A percentile compares a stretch with the other conserved stretches of the same genome.
Conservation (phyloP, 2,888 invertebrate species). For the Drosophila mettleri region DNA sequence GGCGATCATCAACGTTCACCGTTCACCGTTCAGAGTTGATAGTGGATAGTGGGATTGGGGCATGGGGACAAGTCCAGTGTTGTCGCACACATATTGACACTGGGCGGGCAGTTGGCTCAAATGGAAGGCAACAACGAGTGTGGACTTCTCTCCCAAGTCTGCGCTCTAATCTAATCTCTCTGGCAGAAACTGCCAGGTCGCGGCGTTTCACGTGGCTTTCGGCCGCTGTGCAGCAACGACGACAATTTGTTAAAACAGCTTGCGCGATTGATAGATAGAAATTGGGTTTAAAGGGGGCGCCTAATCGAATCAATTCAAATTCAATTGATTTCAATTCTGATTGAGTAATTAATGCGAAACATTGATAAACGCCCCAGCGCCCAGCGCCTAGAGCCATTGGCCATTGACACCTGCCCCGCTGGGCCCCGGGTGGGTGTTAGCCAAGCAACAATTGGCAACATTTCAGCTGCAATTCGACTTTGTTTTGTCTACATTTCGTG, state of each 20-base stretch:
- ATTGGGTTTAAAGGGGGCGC: conserved; percentile 1
- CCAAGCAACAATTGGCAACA: conserved; percentile 45
- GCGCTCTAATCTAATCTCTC: conserved; percentile 55
- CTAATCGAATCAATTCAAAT: conserved; percentile 37
- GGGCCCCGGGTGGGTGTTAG: conserved; percentile 52
- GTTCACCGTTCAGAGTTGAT: conserved; percentile 41
- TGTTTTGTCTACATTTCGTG: conserved; percentile 35
- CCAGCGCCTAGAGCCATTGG: conserved; percentile 29
- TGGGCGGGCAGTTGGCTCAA: conserved; percentile 34
- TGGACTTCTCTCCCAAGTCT: conserved; percentile 22
- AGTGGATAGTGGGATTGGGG: conserved; percentile 43
- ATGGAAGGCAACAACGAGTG: not conserved
- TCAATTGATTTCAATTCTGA: conserved; percentile 34
- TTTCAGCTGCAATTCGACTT: conserved; percentile 23
- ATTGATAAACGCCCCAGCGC: conserved; percentile 60
- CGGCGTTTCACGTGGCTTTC: conserved; percentile 67
- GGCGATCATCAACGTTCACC: conserved; percentile 43
- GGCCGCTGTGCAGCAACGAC: conserved; percentile 30
- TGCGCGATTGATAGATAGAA: not conserved
- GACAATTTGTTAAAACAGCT: conserved; percentile 20
- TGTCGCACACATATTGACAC: conserved; percentile 55
- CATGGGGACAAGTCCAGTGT: conserved; percentile 53
- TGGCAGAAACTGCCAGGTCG: conserved; percentile 15
- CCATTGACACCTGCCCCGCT: conserved; percentile 26
- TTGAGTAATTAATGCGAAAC: conserved; percentile 55